A percentile compares a stretch with the other conserved stretches of the same genome.
These are phyloP conservation scores for Branchinecta sandiegonensis DNA, from an alignment of 2,888 invertebrate genomes.

Conservation along the genomic window DNA sequence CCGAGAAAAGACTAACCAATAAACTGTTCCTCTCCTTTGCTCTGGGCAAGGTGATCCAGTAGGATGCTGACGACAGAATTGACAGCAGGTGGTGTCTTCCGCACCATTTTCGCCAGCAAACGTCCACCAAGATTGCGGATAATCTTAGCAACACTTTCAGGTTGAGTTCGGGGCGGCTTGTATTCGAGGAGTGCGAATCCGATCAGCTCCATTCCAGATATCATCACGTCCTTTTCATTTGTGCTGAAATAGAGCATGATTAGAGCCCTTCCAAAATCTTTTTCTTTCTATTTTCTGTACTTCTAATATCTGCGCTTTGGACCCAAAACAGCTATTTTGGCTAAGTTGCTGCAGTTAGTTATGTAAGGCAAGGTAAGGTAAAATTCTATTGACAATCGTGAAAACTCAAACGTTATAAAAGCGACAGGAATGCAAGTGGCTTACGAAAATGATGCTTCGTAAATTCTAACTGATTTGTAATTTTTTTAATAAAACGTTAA, in stretches of 20 bases:
- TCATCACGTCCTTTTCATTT: constrained; percentile 3
- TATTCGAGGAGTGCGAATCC: constrained; percentile 3
- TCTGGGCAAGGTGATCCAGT: background rate
- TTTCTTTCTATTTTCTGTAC: too few species aligned
- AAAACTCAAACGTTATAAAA: too few species aligned
- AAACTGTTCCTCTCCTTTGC: background rate
- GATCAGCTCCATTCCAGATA: background rate
- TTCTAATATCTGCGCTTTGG: too few species aligned
- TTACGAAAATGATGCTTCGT: too few species aligned
- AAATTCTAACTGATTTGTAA: too few species aligned
- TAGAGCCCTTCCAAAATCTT: too few species aligned
- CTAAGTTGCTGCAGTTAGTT: too few species aligned
- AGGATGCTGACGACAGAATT: background rate
- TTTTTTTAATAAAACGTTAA: too few species aligned
- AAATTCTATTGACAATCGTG: too few species aligned
- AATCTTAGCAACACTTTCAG: background rate
- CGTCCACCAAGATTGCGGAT: background rate
- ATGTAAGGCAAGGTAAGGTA: too few species aligned
- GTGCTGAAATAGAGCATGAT: background rate
- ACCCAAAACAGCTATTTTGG: too few species aligned
- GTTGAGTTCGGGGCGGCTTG: background rate
- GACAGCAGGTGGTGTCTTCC: background rate
- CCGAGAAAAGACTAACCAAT: background rate
- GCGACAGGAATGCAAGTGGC: too few species aligned
- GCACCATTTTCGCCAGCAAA: background rate